Conservation (phyloP, 2,113 vertebrate genomes). For the Pterophyllum scalare region DNA sequence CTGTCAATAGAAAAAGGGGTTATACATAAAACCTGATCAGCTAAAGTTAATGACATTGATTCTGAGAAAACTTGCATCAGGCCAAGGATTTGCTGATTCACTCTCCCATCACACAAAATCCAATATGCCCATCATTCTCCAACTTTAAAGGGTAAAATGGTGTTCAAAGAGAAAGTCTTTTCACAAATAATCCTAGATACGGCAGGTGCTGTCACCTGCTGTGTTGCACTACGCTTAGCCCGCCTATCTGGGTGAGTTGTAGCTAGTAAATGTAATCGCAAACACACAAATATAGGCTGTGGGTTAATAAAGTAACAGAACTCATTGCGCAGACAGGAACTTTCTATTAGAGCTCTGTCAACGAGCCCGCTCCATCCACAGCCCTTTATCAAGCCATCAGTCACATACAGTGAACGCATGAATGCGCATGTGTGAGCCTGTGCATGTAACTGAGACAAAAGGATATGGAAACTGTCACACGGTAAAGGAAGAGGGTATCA, state of each 20-base stretch:
- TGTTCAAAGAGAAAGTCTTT: conserved; percentile 28
- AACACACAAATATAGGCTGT: conserved; percentile 9
- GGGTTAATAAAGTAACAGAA: conserved; percentile 68
- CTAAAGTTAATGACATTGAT: conserved; percentile 14
- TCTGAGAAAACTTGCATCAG: not conserved
- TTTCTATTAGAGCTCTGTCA: conserved; percentile 69
- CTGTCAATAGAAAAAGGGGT: not conserved
- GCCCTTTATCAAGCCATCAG: conserved; percentile 71
- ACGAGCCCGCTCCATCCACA: conserved; percentile 54
- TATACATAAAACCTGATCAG: not conserved
- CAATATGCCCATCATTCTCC: conserved; percentile 9
- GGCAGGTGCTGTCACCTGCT: conserved; percentile 45
- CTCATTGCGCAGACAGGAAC: conserved; percentile 46
- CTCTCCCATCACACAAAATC: not conserved
- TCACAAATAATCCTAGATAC: conserved; percentile 57
- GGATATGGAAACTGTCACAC: conserved; percentile 58
- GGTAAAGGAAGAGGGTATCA: conserved; percentile 47
- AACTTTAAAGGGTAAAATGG: conserved; percentile 27
- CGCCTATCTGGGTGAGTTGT: conserved; percentile 50
- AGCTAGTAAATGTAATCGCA: conserved; percentile 39
- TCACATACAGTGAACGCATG: conserved; percentile 36
- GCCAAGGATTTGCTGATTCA: not conserved
- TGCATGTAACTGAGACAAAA: conserved; percentile 36
- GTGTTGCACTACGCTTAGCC: conserved; percentile 48
- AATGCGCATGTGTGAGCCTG: not conserved